Conservation (phyloP, 1,140 invertebrate genomes). For the Drosophila malerkotliana region DNA sequence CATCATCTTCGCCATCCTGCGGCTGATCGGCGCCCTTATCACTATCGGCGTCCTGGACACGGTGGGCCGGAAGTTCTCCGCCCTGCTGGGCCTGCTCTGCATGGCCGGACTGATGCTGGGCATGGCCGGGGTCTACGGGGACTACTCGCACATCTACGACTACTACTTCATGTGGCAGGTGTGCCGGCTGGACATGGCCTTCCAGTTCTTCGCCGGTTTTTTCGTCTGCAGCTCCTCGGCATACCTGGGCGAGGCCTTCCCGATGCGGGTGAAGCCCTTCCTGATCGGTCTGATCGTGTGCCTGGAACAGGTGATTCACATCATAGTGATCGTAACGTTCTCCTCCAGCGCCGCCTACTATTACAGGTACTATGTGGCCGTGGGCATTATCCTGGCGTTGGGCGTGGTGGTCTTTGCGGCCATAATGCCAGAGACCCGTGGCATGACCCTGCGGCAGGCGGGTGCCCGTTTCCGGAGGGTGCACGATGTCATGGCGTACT, state of each 20-base stretch:
- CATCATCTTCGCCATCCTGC: conserved; percentile 41
- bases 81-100: conserved; percentile 52
- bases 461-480: conserved; percentile 54
- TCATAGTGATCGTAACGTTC: conserved; percentile 58
- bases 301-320: conserved; percentile 66
- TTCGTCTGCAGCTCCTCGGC: conserved; percentile 46
- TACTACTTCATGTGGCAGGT: conserved; percentile 51
- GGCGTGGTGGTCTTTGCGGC: conserved; percentile 46
- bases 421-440: conserved; percentile 65
- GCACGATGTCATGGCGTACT: conserved; percentile 43
- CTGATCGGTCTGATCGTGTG: conserved; percentile 60
- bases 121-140: conserved; percentile 58
- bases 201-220: conserved; percentile 72
- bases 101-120: conserved; percentile 64
- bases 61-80: conserved; percentile 53
- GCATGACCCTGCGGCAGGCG: conserved; percentile 57
- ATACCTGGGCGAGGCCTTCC: conserved; percentile 70
- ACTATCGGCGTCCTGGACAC: conserved; percentile 44
- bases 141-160: not conserved
- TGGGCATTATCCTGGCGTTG: conserved; percentile 60
- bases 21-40: conserved; percentile 49
- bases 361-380: conserved; percentile 53
- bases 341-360: not conserved
- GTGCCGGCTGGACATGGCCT: conserved; percentile 49
- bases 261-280: conserved; percentile 54